These are phyloP conservation scores for Asbolus verrucosus DNA, from an alignment of 1,140 invertebrate species.

Conservation along the genomic window DNA sequence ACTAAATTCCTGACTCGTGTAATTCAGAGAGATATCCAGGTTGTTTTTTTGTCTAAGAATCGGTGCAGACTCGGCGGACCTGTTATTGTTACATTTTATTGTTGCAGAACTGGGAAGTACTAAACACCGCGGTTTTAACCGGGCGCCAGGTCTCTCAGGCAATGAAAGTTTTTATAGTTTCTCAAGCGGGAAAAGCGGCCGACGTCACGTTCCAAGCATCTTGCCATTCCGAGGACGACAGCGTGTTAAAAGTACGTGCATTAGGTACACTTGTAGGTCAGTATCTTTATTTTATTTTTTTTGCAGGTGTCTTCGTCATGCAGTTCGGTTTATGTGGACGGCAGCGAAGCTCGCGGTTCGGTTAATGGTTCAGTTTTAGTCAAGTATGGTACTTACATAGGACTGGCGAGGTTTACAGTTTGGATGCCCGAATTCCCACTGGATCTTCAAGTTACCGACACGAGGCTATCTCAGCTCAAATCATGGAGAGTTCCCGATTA, in stretches of 20 bases:
- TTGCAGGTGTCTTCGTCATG: slow-evolving; percentile 93
- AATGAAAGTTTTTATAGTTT: slow-evolving; percentile 96
- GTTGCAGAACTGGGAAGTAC: slow-evolving; percentile 91
- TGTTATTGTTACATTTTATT: slow-evolving; percentile 24
- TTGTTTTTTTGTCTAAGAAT: slow-evolving; percentile 11
- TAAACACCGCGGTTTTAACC: slow-evolving; percentile 96
- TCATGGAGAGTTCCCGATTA: slow-evolving; percentile 88
- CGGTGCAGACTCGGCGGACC: not conserved
- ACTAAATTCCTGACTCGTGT: slow-evolving; percentile 16
- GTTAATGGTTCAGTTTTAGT: slow-evolving; percentile 94
- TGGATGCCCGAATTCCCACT: slow-evolving; percentile 97
- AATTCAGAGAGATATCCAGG: not conserved
- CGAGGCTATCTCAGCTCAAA: slow-evolving; percentile 91
- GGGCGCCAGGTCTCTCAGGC: slow-evolving; percentile 93
- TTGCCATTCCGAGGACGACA: slow-evolving; percentile 95
- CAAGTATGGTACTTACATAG: slow-evolving; percentile 92
- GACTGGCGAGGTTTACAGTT: slow-evolving; percentile 88
- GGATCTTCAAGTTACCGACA: slow-evolving; percentile 89
- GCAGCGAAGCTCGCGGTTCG: slow-evolving; percentile 93
- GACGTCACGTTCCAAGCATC: slow-evolving; percentile 96
- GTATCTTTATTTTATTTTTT: not conserved
- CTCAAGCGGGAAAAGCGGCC: slow-evolving; percentile 91
- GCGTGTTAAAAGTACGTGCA: slow-evolving; percentile 88
- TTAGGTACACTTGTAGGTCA: not conserved
- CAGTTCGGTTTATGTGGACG: slow-evolving; percentile 96